Conservation (phyloP, 2,113 vertebrate genomes). For the Budorcas taxicolor region DNA sequence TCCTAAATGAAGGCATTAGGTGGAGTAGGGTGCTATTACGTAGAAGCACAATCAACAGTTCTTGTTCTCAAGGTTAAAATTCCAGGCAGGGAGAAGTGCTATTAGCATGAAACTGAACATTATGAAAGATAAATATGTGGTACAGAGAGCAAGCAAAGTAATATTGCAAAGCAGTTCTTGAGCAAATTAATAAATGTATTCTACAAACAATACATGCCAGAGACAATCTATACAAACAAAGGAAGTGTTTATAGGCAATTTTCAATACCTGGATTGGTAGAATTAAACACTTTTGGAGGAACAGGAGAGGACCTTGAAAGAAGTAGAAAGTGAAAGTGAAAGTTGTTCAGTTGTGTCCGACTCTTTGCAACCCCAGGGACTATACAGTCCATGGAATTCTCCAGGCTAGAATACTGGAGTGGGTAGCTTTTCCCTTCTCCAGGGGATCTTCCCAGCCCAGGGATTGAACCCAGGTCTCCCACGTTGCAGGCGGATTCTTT, state of each 20-base stretch:
- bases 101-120: not conserved
- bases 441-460: not conserved
- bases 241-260: not conserved
- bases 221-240: not conserved
- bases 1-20: not conserved
- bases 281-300: not conserved
- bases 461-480: not conserved
- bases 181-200: not conserved
- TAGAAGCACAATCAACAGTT: not conserved
- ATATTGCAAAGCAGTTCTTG: not conserved
- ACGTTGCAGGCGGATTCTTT: accelerated
- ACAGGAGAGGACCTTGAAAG: not conserved
- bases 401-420: not conserved
- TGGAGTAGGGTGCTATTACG: not conserved
- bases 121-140: not conserved
- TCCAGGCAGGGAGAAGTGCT: not conserved
- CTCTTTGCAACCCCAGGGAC: not conserved
- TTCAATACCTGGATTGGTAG: not conserved
- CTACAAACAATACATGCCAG: not conserved
- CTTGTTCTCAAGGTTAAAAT: not conserved
- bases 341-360: not conserved
- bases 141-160: conserved; percentile 4
- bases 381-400: not conserved
- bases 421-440: not conserved
- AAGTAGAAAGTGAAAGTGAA: not conserved